Percentiles rank a stretch among this genome's conserved stretches.
Evolutionary conservation across 2,113 vertebrate genomes (phyloP).

Genomic region (Lycaon pictus): DNA sequence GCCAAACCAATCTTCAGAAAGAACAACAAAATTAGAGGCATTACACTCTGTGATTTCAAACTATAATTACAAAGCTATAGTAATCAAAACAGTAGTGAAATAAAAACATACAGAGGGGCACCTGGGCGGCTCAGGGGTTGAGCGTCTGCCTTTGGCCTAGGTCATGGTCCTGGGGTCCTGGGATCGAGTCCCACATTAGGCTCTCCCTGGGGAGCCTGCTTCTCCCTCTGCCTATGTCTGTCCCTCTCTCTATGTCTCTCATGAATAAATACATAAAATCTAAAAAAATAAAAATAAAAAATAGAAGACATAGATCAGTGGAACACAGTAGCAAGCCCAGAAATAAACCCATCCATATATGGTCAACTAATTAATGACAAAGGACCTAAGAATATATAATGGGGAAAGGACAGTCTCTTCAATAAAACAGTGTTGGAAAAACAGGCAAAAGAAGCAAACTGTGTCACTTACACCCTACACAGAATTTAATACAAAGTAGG

Average conservation of each 20-base stretch:
- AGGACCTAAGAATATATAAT: background rate
- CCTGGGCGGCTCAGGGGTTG: too few relatives aligned
- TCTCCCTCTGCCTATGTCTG: too few relatives aligned
- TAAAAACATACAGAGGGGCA: background rate
- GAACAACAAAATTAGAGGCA: background rate
- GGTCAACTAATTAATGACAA: background rate
- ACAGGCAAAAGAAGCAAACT: background rate
- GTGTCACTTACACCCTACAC: background rate
- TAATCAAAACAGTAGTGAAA: background rate
- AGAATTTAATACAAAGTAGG: background rate
- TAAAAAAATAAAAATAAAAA: too few relatives aligned
- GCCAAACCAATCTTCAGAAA: background rate
- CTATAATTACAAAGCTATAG: background rate
- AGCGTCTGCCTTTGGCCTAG: too few relatives aligned
- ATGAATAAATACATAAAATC: too few relatives aligned
- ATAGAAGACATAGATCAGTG: background rate
- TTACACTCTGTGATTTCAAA: background rate
- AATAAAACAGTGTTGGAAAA: background rate
- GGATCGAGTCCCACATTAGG: too few relatives aligned
- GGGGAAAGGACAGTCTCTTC: background rate
- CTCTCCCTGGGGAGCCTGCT: too few relatives aligned
- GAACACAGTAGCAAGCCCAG: background rate
- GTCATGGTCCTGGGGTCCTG: too few relatives aligned
- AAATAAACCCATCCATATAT: background rate
- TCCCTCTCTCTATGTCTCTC: too few relatives aligned